These are phyloP conservation scores for Papilio elwesi DNA, from an alignment of 2,888 invertebrate genomes.

Conservation along the genomic window DNA sequence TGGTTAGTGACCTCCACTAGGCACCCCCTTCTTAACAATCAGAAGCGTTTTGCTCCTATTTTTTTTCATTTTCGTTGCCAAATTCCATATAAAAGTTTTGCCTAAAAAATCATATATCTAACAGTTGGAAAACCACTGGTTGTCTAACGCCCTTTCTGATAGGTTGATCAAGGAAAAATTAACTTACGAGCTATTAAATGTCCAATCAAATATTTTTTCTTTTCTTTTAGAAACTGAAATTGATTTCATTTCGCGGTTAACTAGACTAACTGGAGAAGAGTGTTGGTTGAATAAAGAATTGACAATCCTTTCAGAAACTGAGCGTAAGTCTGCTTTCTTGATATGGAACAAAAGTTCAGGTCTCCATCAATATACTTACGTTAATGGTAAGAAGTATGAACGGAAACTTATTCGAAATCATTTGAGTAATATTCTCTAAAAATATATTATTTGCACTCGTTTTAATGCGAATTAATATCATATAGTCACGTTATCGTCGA, in stretches of 20 bases:
- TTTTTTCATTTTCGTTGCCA: not conserved
- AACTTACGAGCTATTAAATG: too few relatives aligned
- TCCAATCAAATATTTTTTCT: too few relatives aligned
- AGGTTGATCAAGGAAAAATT: too few relatives aligned
- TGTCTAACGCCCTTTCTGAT: not conserved
- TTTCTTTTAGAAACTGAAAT: too few relatives aligned
- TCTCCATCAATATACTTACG: not conserved
- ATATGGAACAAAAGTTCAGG: too few relatives aligned
- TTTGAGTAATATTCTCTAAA: not conserved
- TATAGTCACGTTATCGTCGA: constrained; percentile 5
- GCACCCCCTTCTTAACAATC: too few relatives aligned
- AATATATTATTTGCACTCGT: not conserved
- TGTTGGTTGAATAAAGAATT: too few relatives aligned
- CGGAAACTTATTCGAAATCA: not conserved
- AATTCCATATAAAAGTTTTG: not conserved
- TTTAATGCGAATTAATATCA: constrained; percentile 6
- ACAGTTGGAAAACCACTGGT: not conserved
- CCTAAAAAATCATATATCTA: not conserved
- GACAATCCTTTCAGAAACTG: too few relatives aligned
- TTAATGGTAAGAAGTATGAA: not conserved
- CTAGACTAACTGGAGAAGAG: too few relatives aligned
- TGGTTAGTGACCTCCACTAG: too few relatives aligned
- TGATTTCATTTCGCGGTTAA: too few relatives aligned
- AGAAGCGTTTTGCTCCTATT: not conserved
- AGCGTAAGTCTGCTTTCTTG: too few relatives aligned